These are phyloP conservation scores for Novumbra hubbsi DNA, from an alignment of 2,797 vertebrate species.

Conservation along the genomic window DNA sequence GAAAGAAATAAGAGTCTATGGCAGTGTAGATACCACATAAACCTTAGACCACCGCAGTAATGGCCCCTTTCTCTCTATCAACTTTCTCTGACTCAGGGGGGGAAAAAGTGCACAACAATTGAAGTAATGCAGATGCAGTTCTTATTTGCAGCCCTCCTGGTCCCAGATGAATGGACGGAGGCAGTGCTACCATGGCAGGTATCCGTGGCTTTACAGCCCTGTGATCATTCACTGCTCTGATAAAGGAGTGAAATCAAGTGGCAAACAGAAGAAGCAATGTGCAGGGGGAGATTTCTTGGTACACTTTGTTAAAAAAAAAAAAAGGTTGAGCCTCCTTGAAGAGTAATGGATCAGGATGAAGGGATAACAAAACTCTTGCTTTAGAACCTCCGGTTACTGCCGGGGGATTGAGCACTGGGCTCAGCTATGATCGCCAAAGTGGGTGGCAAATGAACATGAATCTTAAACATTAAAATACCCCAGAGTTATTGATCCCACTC, in stretches of 20 bases:
- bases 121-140: constrained; percentile 22
- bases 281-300: constrained; percentile 49
- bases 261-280: constrained; percentile 25
- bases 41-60: constrained; percentile 1
- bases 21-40: constrained; percentile 13
- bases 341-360: no score
- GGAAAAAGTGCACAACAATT: constrained; percentile 7
- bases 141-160: constrained; percentile 18
- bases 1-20: not conserved
- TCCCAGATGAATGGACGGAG: constrained; percentile 35
- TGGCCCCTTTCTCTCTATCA: not conserved
- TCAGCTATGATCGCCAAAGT: no score
- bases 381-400: no score
- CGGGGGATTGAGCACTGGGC: no score
- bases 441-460: no score
- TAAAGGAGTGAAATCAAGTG: constrained; percentile 23
- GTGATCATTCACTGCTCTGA: constrained; percentile 19
- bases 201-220: constrained; percentile 23
- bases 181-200: constrained; percentile 21
- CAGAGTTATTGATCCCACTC: no score
- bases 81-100: constrained; percentile 2
- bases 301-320: no score
- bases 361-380: no score
- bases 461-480: no score
- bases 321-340: no score